Base-by-base conservation (phyloP, 2,797 vertebrate genomes). In the Clarias platycephalus region DNA sequence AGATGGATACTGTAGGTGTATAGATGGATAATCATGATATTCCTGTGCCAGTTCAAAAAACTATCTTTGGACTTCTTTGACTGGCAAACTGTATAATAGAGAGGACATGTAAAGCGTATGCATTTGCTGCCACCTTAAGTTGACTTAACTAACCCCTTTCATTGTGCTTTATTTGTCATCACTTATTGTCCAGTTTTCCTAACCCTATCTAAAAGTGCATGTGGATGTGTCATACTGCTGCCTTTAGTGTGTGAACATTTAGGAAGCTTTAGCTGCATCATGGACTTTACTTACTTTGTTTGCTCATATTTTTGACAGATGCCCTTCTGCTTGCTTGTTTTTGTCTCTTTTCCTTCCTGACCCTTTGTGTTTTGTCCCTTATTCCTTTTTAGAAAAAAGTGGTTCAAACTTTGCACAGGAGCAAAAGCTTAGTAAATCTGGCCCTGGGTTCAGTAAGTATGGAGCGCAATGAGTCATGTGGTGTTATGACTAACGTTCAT, bases 371-470 rank as follows among this genome's bases (percentile, higher is more conserved):
- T 87, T 86, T 89, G 82, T 92, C 90, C 93, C 90, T 88, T 91
- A 86, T 94, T 93, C 91, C 91, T 92, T 94, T 62, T 94, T 93
- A 95, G 95, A 95, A 91, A 96, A 95, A 94, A 94, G 93, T 91
- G 93, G 91, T 89, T 94, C 93, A 93, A 94, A 94, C 92, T 92
- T 93, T 90, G 88, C 89, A 89, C 89, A 90, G 91, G 91, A 90
- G 86, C 89, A 90, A 89, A 91, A 89, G 88, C 89, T 91, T 90
- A 95, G 95, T 95, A 95, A 95, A 94, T 93, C 94, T 93, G 94
- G 92, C 93, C 92, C 94, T 86, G 93, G 93, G 83, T 95, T 95
- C 95, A 95, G 95, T 96, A 95, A 95, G 95, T 95, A 95, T 94
- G 91, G 89, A 92, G 93, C 93, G 89, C 91, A 92, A 60, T 66